Evolutionary conservation across 1,140 invertebrate genomes (phyloP).

Genomic region (Lasaia peninsularis): DNA sequence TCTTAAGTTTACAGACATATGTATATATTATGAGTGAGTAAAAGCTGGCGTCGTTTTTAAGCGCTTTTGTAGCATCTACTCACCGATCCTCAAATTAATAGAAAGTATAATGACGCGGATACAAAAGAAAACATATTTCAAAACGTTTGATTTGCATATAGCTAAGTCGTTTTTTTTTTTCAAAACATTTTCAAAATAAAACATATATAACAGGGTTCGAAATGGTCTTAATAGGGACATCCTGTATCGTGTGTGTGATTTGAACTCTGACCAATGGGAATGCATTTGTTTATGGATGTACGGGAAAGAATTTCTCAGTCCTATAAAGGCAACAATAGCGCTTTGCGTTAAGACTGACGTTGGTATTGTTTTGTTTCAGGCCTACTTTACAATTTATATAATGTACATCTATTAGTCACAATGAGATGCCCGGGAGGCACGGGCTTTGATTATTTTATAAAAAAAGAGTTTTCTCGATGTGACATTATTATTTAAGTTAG

Average conservation of each 20-base stretch:
- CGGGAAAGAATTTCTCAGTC: neutral
- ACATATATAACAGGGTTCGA: neutral
- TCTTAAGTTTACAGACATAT: neutral
- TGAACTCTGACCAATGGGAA: slow-evolving; percentile 42
- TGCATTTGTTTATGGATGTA: slow-evolving; percentile 24
- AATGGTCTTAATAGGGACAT: neutral
- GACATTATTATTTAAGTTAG: slow-evolving; percentile 56
- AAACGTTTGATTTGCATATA: no score
- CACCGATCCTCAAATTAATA: no score
- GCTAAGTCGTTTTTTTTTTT: no score
- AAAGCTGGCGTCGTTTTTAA: no score
- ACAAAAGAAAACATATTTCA: no score
- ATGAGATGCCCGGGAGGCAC: slow-evolving; percentile 3
- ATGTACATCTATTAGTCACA: slow-evolving; percentile 32
- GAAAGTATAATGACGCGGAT: no score
- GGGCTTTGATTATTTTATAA: neutral
- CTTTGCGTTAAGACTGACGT: slow-evolving; percentile 37
- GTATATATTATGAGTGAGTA: no score
- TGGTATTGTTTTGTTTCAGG: slow-evolving; percentile 33
- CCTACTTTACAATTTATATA: slow-evolving; percentile 38
- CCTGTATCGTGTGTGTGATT: slow-evolving; percentile 6
- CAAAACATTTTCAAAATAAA: no score
- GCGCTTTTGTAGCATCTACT: no score
- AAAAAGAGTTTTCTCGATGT: slow-evolving; percentile 14
- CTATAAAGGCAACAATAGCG: slow-evolving; percentile 14